Evolutionary conservation across 2,888 invertebrate species (phyloP).

Genomic region (Blastobasis lacticolella): DNA sequence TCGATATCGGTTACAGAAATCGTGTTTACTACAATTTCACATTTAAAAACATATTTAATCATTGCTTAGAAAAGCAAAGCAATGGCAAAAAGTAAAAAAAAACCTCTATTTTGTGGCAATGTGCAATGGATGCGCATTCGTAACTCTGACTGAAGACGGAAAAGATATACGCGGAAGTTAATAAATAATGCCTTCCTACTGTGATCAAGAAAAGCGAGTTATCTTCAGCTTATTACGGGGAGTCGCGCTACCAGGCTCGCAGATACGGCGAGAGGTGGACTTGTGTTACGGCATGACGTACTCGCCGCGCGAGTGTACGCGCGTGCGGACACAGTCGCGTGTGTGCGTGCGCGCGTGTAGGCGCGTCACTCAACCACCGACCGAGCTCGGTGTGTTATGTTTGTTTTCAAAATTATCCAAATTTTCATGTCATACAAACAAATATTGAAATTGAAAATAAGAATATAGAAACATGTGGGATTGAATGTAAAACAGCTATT

Average conservation of each 20-base stretch:
- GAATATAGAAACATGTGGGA: too few relatives aligned
- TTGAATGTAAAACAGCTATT: too few relatives aligned
- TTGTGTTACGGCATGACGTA: constrained; percentile 51
- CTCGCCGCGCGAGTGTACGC: constrained; percentile 8
- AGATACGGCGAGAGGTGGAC: constrained; percentile 52
- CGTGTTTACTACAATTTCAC: too few relatives aligned
- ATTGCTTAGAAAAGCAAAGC: too few relatives aligned
- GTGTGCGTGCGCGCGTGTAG: constrained; percentile 53
- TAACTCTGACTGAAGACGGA: constrained; percentile 14
- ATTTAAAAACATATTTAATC: too few relatives aligned
- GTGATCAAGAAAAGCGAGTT: constrained; percentile 67
- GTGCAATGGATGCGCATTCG: too few relatives aligned
- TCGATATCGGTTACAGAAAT: too few relatives aligned
- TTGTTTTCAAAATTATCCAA: too few relatives aligned
- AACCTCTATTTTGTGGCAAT: too few relatives aligned
- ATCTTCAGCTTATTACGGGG: constrained; percentile 72
- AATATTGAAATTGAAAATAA: too few relatives aligned
- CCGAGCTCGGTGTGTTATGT: constrained; percentile 15
- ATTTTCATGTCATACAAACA: too few relatives aligned
- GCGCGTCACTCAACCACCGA: constrained; percentile 43
- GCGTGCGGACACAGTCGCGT: neutral
- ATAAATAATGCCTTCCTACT: constrained; percentile 45
- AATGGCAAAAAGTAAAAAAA: too few relatives aligned
- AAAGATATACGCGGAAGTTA: constrained; percentile 48
- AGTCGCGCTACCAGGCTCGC: constrained; percentile 62